These are phyloP conservation scores for Pseudomyrmex pallidus DNA, from an alignment of 1,140 invertebrate genomes.

Conservation along the genomic window DNA sequence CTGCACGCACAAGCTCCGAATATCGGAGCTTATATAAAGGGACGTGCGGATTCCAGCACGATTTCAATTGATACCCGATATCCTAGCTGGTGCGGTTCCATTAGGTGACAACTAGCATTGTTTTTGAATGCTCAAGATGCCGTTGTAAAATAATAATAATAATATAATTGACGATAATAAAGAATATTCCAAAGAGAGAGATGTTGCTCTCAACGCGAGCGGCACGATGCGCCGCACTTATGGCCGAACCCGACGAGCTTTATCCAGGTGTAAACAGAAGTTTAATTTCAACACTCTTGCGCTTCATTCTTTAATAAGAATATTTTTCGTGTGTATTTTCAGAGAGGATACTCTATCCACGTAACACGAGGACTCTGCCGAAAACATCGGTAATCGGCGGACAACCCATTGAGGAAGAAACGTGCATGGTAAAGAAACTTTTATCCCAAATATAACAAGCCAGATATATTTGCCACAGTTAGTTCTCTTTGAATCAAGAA, in stretches of 20 bases:
- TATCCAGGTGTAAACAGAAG: constrained; percentile 76
- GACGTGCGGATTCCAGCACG: constrained; percentile 47
- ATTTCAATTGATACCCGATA: constrained; percentile 72
- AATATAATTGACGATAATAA: neutral
- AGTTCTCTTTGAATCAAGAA: constrained; percentile 5
- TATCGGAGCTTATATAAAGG: constrained; percentile 75
- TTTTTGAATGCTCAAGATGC: neutral
- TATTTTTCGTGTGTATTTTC: constrained; percentile 68
- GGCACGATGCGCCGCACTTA: constrained; percentile 80
- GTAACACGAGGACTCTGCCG: constrained; percentile 79
- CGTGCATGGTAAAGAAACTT: constrained; percentile 86
- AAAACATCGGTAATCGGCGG: constrained; percentile 86
- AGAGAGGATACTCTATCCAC: constrained; percentile 85
- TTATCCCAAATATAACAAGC: too few relatives aligned
- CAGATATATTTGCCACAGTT: constrained; percentile 28
- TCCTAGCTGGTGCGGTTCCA: constrained; percentile 17
- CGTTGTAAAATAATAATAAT: constrained; percentile 6
- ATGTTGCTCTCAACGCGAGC: constrained; percentile 80
- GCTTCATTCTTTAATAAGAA: neutral
- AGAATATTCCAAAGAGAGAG: constrained; percentile 32
- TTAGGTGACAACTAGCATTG: constrained; percentile 40
- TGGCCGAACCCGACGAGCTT: constrained; percentile 81
- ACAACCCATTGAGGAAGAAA: constrained; percentile 88
- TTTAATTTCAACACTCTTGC: neutral
- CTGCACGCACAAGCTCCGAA: constrained; percentile 39